A percentile compares a stretch with the other conserved stretches of the same genome.
Evolutionary conservation across 2,113 vertebrate species (phyloP).

Genomic region (Proteles cristata): DNA sequence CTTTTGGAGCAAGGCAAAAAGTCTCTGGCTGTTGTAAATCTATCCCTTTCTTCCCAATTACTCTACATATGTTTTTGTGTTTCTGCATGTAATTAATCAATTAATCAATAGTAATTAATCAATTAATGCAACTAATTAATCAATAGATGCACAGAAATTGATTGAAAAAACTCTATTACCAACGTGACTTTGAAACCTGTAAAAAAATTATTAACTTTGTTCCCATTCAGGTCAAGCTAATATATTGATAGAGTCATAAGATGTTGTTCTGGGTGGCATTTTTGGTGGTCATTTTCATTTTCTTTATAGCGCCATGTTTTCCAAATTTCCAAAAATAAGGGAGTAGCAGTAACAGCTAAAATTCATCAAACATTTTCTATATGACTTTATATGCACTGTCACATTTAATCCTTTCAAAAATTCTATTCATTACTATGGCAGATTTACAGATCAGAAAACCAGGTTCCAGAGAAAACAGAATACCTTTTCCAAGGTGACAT

Average conservation of each 20-base stretch:
- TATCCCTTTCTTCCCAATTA: background rate
- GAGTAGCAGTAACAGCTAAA: background rate
- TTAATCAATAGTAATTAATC: too few relatives aligned
- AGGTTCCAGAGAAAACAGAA: background rate
- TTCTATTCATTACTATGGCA: background rate
- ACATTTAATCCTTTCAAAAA: conserved; percentile 16
- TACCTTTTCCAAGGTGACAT: background rate
- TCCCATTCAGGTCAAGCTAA: background rate
- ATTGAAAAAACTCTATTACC: background rate
- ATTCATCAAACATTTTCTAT: background rate
- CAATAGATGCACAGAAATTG: background rate
- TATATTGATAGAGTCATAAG: background rate
- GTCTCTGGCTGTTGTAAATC: background rate
- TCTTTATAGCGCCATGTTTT: background rate
- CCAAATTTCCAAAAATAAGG: background rate
- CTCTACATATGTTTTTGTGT: background rate
- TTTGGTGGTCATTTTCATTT: background rate
- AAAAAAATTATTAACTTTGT: conserved; percentile 16
- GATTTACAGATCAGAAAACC: background rate
- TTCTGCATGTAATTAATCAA: background rate
- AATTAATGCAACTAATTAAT: background rate
- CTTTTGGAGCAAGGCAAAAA: background rate
- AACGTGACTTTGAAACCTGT: background rate
- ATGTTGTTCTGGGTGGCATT: background rate
- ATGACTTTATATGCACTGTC: background rate